A percentile compares a stretch with the other conserved stretches of the same genome.
These are phyloP conservation scores for Dicerorhinus sumatrensis DNA, from an alignment of 2,113 vertebrate species.

Conservation along the genomic window DNA sequence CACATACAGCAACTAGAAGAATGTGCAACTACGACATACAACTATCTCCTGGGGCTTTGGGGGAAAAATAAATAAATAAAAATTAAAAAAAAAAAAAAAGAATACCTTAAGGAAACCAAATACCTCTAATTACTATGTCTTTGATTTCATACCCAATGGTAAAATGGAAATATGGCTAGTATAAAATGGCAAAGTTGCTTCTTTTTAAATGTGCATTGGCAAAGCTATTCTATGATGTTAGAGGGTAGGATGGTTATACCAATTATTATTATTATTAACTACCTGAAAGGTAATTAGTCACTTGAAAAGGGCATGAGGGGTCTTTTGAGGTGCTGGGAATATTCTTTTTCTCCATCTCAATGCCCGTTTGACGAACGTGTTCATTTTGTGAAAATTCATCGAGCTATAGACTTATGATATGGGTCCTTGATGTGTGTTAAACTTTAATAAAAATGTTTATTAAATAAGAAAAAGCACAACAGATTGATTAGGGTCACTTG, in stretches of 20 bases:
- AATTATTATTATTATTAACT: background rate
- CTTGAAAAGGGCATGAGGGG: background rate
- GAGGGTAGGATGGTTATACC: background rate
- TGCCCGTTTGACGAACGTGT: background rate
- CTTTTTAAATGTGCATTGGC: background rate
- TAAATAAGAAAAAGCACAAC: background rate
- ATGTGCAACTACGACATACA: too few relatives aligned
- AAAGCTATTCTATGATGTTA: background rate
- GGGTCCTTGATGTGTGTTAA: background rate
- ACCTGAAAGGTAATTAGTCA: background rate
- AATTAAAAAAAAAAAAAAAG: too few relatives aligned
- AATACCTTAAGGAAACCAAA: background rate
- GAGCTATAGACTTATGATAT: background rate
- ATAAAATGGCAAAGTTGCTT: background rate
- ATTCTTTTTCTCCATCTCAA: background rate
- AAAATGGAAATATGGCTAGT: background rate
- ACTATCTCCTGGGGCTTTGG: too few relatives aligned
- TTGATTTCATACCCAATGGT: background rate
- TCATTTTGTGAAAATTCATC: conserved; percentile 7
- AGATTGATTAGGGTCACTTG: background rate
- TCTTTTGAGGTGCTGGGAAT: background rate
- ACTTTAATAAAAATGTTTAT: background rate
- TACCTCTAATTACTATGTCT: background rate
- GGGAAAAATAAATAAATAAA: too few relatives aligned
- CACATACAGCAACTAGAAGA: too few relatives aligned